These are phyloP conservation scores for Pomacea canaliculata DNA, from an alignment of 2,888 invertebrate species.

Conservation along the genomic window DNA sequence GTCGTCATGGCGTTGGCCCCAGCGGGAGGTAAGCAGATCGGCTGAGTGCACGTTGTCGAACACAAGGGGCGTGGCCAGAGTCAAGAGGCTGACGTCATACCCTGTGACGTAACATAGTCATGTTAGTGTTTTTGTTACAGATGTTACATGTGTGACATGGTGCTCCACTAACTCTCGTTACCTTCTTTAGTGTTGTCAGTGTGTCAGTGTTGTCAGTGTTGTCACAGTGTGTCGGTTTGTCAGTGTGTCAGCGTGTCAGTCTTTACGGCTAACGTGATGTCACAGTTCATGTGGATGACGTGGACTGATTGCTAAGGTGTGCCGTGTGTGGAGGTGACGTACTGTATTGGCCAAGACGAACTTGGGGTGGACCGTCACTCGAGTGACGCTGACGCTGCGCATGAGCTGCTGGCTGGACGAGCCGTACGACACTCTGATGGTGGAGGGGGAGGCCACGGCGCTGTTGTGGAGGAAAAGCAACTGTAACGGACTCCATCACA, in stretches of 20 bases:
- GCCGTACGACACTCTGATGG: conserved; percentile 9
- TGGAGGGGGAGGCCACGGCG: neutral
- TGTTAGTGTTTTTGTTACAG: neutral
- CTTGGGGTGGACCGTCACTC: conserved; percentile 2
- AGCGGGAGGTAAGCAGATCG: conserved; percentile 27
- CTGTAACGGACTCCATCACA: too few relatives aligned
- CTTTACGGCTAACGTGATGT: too few relatives aligned
- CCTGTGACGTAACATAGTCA: conserved; percentile 14
- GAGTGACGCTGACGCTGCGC: neutral
- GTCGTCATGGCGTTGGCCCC: conserved; percentile 7
- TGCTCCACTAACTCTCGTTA: too few relatives aligned
- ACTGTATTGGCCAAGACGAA: neutral
- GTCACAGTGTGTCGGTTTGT: too few relatives aligned
- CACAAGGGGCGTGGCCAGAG: conserved; percentile 12
- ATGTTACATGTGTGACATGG: too few relatives aligned
- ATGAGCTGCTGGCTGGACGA: conserved; percentile 4
- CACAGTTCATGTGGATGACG: neutral
- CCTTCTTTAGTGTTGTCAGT: too few relatives aligned
- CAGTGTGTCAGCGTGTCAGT: too few relatives aligned
- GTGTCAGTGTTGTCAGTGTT: too few relatives aligned
- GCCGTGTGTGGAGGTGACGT: neutral
- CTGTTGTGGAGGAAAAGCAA: neutral
- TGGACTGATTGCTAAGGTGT: neutral
- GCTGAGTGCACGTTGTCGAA: conserved; percentile 17
- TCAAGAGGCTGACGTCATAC: conserved; percentile 31